These are phyloP conservation scores for Coregonus ussuriensis DNA, from an alignment of 2,797 vertebrate species.

Conservation along the genomic window DNA sequence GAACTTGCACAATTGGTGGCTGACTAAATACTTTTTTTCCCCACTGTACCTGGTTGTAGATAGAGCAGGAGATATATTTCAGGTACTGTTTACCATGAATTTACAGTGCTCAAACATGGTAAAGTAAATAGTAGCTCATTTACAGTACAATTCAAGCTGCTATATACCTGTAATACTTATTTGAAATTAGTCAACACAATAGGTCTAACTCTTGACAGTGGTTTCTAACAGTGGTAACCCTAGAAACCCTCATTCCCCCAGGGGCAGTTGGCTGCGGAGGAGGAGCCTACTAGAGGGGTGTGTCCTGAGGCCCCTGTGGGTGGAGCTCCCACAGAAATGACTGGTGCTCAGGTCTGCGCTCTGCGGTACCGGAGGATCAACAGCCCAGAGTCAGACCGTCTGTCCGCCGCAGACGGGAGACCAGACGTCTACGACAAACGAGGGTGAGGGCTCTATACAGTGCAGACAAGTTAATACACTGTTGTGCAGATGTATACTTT, in stretches of 20 bases:
- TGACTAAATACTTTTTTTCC: too few relatives aligned
- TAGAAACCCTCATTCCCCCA: conserved; percentile 42
- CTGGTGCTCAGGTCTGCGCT: conserved; percentile 75
- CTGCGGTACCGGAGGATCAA: conserved; percentile 81
- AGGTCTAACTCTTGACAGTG: background rate
- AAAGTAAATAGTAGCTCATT: too few relatives aligned
- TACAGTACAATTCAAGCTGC: too few relatives aligned
- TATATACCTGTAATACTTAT: background rate
- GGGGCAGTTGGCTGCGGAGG: conserved; percentile 81
- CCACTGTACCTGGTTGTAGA: background rate
- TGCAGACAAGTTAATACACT: too few relatives aligned
- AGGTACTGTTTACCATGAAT: background rate
- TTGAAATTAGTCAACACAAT: background rate
- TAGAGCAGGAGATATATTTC: background rate
- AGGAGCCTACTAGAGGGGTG: conserved; percentile 77
- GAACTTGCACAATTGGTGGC: too few relatives aligned
- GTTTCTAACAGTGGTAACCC: background rate
- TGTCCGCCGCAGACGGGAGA: conserved; percentile 81
- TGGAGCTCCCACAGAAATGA: conserved; percentile 80
- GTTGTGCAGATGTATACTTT: too few relatives aligned
- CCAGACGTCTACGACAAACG: conserved; percentile 80
- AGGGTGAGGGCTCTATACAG: conserved; percentile 51
- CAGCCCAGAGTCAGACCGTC: conserved; percentile 85
- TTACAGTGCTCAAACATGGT: background rate
- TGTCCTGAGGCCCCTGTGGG: conserved; percentile 79